Percentiles rank a stretch among this genome's conserved stretches.
These are phyloP conservation scores for Etheostoma perlongum DNA, from an alignment of 2,797 vertebrate species.

Conservation along the genomic window DNA sequence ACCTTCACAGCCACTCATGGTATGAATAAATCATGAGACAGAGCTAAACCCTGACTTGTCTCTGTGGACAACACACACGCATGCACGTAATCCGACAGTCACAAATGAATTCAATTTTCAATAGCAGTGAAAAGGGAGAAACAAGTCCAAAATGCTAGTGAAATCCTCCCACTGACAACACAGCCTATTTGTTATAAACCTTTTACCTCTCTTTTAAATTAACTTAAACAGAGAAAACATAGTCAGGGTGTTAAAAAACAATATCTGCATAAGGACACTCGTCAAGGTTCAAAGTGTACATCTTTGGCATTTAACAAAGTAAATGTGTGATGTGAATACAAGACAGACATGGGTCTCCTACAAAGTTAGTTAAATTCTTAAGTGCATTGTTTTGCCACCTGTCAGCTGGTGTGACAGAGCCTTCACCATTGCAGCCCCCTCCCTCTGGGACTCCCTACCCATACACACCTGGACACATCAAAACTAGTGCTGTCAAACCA, in stretches of 20 bases:
- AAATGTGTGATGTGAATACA: no score
- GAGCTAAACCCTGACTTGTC: conserved; percentile 40
- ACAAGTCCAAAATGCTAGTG: neutral
- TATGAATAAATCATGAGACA: conserved; percentile 70
- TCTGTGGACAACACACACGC: conserved; percentile 33
- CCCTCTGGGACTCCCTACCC: no score
- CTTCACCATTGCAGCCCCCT: no score
- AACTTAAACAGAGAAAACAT: neutral
- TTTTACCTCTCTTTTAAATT: neutral
- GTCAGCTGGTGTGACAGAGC: no score
- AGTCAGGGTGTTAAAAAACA: neutral
- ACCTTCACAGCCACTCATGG: conserved; percentile 39
- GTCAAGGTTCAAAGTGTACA: neutral
- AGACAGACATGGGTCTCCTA: no score
- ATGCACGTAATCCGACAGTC: neutral
- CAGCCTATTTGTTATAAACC: neutral
- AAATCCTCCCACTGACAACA: neutral
- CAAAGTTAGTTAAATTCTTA: neutral
- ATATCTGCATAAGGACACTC: neutral
- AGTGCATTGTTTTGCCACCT: neutral
- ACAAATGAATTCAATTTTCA: neutral
- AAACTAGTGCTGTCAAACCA: no score
- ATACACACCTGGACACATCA: no score
- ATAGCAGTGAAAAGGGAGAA: neutral
- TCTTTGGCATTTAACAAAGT: neutral